Evolutionary conservation across 2,888 invertebrate genomes (phyloP), one percentile per base, ranked within the genome.

Genomic region (Gastrophysa polygoni): DNA sequence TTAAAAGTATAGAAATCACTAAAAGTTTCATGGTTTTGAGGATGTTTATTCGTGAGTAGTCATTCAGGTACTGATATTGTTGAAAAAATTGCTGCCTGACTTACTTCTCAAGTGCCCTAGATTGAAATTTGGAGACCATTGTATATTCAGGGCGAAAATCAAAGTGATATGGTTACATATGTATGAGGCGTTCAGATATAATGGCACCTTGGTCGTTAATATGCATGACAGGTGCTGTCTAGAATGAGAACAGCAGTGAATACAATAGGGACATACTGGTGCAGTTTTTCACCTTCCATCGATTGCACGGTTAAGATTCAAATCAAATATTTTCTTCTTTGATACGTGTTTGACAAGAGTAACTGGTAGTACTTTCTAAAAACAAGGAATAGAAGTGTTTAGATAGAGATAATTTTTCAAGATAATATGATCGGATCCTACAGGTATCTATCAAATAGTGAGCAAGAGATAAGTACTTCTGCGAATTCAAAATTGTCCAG

Each of bases 71-170:
- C 54, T 54, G 43, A 24, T 43, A 54, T 21, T 34, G 24, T 43
- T 54, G 21, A 54, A 54, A 46, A 38, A 54, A 54, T 16, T 21
- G 28, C 28, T 43, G 1, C 14, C 11, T 52, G 54, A 34, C 24
- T 11, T 16, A 44, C 24, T 28, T 38, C 21, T 38, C 21, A 10
- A 54, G 54, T 54, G 54, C 54, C 54, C 54, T 54, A 34, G 54
- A 54, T 54, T 43, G 28, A 32, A 43, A 43, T 54, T 54, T 54
- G 54, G 54, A 20, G 24, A n/a, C 24, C 43, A 21, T 14, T 54
- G 28, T 21, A 21, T 54, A 54, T 54, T 54, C 54, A 54, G 54
- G 43, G 24, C 54, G 28, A 38, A 21, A 38, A 52, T 38, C 14
- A 14, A 52, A 34, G 43, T 54, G 54, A 43, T 54, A 21, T 16